Base-by-base conservation (phyloP, 2,113 vertebrate genomes). In the Pimephales promelas region DNA sequence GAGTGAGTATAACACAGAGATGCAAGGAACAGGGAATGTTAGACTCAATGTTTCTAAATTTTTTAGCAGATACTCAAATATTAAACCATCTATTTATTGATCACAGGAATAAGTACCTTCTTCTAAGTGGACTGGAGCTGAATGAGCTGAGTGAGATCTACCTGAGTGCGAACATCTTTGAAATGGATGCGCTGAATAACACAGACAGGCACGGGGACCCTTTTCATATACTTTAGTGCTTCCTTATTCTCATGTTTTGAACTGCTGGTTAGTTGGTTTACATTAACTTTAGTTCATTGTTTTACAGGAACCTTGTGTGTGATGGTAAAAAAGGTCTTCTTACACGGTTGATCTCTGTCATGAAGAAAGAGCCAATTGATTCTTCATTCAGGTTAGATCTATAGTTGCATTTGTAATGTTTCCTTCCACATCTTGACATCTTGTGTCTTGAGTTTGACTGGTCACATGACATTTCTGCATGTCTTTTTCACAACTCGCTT, bases 121-220 rank as follows among this genome's bases (percentile, higher is more conserved):
- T 99, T 56, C 89, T 99, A 28, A 99, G 99, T 80, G 97, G 95
- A 85, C 97, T 98, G 89, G 98, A 99, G 28, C 93, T 99, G 73
- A 98, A 98, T 4, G 98, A 99, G 84, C 94, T 99, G 84, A 98
- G 97, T 86, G 97, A 97, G 45, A 99, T 99, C 90, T 98, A 97
- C 57, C 94, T 97, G 81, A 99, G 97, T 93, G 98, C 97, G 40
- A 98, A 99, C 91, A 98, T 99, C 90, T 97, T 98, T 0, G 98
- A 99, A 76, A 97, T 99, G 11, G 98, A 99, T 83, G 98, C 98
- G 0, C 94, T 99, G 85, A 95, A 97, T 87, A 99, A 98, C 94
- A 99, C 97, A 1, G 98, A 99, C 94, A 95, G 95, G 96, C 96
- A 92, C 89, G 91, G 14, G 3, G 34, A 31, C 31, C 22, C 8